These are phyloP conservation scores for Abramis brama DNA, from an alignment of 2,113 vertebrate genomes.

Conservation along the genomic window DNA sequence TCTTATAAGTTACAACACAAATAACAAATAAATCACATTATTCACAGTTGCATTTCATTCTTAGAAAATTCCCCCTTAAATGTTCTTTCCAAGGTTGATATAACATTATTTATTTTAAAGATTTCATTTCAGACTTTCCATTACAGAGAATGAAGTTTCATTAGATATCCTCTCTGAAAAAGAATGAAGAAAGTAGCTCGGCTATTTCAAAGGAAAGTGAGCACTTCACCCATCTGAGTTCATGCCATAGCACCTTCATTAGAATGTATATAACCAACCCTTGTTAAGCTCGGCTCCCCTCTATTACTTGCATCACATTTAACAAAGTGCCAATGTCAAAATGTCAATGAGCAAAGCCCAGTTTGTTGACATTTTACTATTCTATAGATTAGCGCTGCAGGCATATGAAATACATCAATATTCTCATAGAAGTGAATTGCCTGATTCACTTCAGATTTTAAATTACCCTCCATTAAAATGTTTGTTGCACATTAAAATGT, in stretches of 20 bases:
- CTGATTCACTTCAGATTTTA: neutral
- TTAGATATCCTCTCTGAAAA: neutral
- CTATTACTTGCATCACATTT: neutral
- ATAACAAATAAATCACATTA: neutral
- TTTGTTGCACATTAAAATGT: neutral
- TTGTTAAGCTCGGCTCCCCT: neutral
- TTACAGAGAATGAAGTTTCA: neutral
- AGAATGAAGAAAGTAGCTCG: neutral
- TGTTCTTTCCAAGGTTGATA: neutral
- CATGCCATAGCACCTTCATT: neutral
- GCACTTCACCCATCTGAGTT: neutral
- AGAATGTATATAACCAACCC: neutral
- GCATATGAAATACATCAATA: neutral
- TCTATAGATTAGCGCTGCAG: constrained; percentile 12
- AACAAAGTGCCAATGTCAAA: constrained; percentile 12
- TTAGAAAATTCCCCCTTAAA: neutral
- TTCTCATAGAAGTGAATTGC: constrained; percentile 8
- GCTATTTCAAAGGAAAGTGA: neutral
- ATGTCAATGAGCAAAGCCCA: constrained; percentile 11
- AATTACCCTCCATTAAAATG: constrained; percentile 28
- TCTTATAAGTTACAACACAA: neutral
- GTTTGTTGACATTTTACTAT: constrained; percentile 32
- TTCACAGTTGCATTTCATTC: too few species aligned
- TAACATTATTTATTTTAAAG: neutral
- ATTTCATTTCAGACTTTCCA: neutral